Conservation (phyloP, 2,888 invertebrate genomes). For the Lysandra bellargus region DNA sequence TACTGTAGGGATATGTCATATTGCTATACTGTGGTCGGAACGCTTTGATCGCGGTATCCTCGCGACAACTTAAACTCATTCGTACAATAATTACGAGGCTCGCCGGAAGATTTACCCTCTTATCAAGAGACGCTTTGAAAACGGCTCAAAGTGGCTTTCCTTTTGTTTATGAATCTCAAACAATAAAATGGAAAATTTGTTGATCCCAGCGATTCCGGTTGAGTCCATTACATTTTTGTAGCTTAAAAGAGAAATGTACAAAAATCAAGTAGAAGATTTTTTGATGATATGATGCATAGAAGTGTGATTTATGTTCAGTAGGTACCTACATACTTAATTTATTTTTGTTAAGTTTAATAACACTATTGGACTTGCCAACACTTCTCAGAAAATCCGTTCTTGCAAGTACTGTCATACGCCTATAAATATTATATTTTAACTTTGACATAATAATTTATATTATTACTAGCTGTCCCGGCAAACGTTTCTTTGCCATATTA, state of each 20-base stretch:
- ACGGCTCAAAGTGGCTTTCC: constrained; percentile 11
- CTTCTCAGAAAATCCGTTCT: too few relatives aligned
- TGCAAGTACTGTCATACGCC: too few relatives aligned
- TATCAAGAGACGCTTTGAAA: constrained; percentile 17
- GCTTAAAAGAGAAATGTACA: neutral
- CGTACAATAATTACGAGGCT: neutral
- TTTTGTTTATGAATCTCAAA: constrained; percentile 6
- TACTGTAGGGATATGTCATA: too few relatives aligned
- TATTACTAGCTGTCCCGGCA: too few relatives aligned
- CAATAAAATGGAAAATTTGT: constrained; percentile 1
- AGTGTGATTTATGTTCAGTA: too few relatives aligned
- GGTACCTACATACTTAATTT: too few relatives aligned
- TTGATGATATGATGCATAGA: too few relatives aligned
- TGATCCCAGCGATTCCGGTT: neutral
- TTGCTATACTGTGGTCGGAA: neutral
- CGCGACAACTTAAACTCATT: neutral
- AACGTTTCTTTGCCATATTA: too few relatives aligned
- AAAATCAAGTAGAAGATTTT: neutral
- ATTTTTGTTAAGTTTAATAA: too few relatives aligned
- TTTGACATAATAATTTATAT: too few relatives aligned
- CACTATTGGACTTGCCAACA: too few relatives aligned
- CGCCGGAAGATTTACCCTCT: neutral
- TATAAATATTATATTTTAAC: neutral
- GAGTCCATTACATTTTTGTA: neutral
- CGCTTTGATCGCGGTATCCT: neutral